Conservation (phyloP, 2,888 invertebrate species). For the Leucophora obtusa region DNA sequence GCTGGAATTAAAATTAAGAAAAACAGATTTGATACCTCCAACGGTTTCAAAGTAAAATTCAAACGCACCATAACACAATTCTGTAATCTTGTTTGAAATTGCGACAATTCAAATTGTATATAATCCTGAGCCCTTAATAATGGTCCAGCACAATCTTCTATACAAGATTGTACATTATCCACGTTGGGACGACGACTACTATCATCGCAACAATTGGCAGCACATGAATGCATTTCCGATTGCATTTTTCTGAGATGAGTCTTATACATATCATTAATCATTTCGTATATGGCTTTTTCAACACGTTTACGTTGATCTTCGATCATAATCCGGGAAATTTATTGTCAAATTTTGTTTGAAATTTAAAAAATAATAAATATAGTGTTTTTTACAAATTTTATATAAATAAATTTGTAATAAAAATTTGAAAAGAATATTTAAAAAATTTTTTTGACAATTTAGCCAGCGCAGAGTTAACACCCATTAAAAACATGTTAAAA, state of each 20-base stretch:
- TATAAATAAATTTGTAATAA: too few relatives aligned
- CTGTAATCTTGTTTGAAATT: slow-evolving; percentile 72
- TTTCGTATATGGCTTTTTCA: slow-evolving; percentile 70
- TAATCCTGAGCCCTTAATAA: slow-evolving; percentile 73
- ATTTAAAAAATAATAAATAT: slow-evolving; percentile 24
- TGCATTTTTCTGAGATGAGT: slow-evolving; percentile 73
- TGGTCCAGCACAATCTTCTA: slow-evolving; percentile 73
- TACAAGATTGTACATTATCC: slow-evolving; percentile 73
- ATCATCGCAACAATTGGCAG: slow-evolving; percentile 72
- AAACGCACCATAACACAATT: slow-evolving; percentile 70
- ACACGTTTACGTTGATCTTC: slow-evolving; percentile 72
- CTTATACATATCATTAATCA: slow-evolving; percentile 74
- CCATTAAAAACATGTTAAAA: too few relatives aligned
- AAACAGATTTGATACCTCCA: too few relatives aligned
- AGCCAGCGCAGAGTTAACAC: too few relatives aligned
- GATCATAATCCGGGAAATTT: slow-evolving; percentile 66
- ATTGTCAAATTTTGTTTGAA: neutral
- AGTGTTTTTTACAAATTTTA: too few relatives aligned
- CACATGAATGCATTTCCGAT: slow-evolving; percentile 73
- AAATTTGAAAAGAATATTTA: too few relatives aligned
- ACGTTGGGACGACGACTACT: slow-evolving; percentile 68
- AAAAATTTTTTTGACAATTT: too few relatives aligned
- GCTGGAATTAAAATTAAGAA: slow-evolving; percentile 61
- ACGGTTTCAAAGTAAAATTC: neutral
- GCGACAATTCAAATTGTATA: slow-evolving; percentile 72